A percentile compares a stretch with the other conserved stretches of the same genome.
Evolutionary conservation across 2,797 vertebrate genomes (phyloP).

Genomic region (Pyrrhura leucotis): DNA sequence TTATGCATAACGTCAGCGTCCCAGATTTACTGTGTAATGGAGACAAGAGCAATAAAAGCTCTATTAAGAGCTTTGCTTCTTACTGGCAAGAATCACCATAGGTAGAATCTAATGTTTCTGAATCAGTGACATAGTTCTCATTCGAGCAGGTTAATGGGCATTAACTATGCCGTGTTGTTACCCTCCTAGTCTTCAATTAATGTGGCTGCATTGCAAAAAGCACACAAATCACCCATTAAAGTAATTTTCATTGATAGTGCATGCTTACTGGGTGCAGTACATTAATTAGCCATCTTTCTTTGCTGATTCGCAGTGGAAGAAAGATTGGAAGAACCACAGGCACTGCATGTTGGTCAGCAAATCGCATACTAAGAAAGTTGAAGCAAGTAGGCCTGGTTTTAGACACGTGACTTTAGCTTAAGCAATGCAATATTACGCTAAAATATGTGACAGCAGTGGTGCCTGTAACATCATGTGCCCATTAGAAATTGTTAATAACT

Average conservation of each 20-base stretch:
- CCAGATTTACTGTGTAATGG: neutral
- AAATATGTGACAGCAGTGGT: neutral
- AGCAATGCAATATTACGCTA: neutral
- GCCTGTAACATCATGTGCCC: neutral
- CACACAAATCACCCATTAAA: neutral
- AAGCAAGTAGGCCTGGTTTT: neutral
- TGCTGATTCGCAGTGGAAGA: rapidly evolving
- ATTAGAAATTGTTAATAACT: neutral
- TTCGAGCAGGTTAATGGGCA: constrained; percentile 8
- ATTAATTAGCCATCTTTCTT: neutral
- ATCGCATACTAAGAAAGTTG: neutral
- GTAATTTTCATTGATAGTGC: neutral
- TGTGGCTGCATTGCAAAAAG: neutral
- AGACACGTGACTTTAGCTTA: neutral
- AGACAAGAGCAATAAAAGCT: constrained; percentile 10
- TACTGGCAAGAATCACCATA: neutral
- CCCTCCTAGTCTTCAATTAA: constrained; percentile 12
- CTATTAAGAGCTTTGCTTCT: neutral
- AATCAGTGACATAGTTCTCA: neutral
- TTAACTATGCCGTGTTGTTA: neutral
- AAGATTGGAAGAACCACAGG: neutral
- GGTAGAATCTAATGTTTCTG: constrained; percentile 1
- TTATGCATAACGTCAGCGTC: neutral
- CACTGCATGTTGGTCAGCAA: neutral
- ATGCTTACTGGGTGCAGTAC: neutral